Evolutionary conservation across 2,113 vertebrate species (phyloP).

Genomic region (Myiopsitta monachus): DNA sequence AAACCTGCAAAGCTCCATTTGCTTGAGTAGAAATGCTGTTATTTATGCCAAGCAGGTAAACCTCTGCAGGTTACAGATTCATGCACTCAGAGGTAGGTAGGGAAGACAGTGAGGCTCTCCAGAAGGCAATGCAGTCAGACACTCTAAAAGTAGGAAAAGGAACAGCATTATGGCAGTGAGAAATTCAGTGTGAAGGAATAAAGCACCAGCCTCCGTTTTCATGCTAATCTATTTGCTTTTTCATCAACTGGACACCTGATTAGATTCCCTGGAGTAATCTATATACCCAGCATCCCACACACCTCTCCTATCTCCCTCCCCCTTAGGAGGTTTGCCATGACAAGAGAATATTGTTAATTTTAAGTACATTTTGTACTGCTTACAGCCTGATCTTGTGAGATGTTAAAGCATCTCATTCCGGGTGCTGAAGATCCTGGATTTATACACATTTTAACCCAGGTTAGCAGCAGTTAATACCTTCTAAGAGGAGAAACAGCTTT

Average conservation of each 20-base stretch:
- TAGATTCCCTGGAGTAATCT: neutral
- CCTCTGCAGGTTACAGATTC: neutral
- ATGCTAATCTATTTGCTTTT: neutral
- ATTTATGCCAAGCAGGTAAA: neutral
- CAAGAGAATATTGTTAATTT: neutral
- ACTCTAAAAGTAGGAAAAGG: neutral
- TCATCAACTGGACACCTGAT: neutral
- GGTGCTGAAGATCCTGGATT: neutral
- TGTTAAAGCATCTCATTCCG: neutral
- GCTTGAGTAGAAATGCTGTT: slow-evolving; percentile 2
- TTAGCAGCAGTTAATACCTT: neutral
- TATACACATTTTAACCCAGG: neutral
- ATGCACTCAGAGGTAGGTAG: neutral
- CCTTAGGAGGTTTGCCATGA: neutral
- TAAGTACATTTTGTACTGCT: neutral
- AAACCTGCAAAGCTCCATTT: slow-evolving; percentile 18
- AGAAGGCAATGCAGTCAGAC: neutral
- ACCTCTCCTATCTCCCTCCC: neutral
- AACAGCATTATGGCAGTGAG: neutral
- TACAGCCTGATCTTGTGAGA: neutral
- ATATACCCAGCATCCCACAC: neutral
- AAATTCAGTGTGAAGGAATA: neutral
- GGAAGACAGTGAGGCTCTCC: neutral
- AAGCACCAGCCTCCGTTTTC: neutral
- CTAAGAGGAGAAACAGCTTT: neutral